Conservation (phyloP, 2,888 invertebrate genomes). For the Cyclophora punctaria region DNA sequence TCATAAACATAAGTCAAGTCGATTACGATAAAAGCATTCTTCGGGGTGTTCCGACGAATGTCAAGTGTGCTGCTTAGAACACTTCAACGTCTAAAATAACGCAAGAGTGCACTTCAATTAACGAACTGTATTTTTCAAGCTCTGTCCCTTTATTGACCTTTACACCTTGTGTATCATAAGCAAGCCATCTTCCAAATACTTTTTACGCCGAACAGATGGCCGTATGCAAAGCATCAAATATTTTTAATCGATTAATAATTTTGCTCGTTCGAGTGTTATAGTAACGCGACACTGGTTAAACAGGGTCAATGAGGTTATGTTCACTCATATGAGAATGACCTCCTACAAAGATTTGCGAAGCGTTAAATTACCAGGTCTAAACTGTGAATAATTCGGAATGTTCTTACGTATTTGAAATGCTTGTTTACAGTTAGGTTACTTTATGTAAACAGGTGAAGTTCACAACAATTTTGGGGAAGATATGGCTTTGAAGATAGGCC, state of each 20-base stretch:
- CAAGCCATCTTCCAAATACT: no score
- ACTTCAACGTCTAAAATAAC: constrained; percentile 11
- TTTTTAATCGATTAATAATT: constrained; percentile 3
- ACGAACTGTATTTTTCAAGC: no score
- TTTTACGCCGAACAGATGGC: no score
- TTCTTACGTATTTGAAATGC: constrained; percentile 1
- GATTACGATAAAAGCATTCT: constrained; percentile 34
- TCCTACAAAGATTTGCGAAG: constrained; percentile 11
- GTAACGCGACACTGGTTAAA: constrained; percentile 21
- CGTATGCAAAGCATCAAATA: not conserved
- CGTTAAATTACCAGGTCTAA: constrained; percentile 10
- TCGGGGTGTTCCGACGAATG: constrained; percentile 15
- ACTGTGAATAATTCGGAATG: constrained; percentile 5
- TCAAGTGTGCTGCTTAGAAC: constrained; percentile 21
- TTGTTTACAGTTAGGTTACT: not conserved
- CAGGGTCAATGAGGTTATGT: constrained; percentile 19
- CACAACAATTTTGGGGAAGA: not conserved
- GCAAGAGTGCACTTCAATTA: no score
- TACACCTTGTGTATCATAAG: no score
- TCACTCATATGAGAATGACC: constrained; percentile 17
- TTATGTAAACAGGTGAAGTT: no score
- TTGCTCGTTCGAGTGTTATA: constrained; percentile 21
- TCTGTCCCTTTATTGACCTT: no score
- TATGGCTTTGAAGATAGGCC: no score
- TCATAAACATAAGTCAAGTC: constrained; percentile 35